Percentiles rank a stretch among this genome's conserved stretches.
phyloP scores from a whole-genome alignment of 2,113 vertebrate species.

The Chloroceryle aenea region DNA sequence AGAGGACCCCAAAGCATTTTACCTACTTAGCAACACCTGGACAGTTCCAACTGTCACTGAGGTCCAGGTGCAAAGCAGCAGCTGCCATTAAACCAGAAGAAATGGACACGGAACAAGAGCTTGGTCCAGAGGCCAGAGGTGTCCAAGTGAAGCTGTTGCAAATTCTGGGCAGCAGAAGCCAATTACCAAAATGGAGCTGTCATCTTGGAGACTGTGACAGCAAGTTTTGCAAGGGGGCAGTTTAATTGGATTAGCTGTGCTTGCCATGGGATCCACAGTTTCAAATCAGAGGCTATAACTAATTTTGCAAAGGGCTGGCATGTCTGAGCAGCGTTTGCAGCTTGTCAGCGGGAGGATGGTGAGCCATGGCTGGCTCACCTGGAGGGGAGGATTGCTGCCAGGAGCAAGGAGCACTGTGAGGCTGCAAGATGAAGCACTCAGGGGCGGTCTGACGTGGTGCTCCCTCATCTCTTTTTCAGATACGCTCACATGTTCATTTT shows the following conservation, averaged over 20 bases:
- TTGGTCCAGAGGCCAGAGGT: neutral
- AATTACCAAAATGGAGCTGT: neutral
- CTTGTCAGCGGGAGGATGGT: neutral
- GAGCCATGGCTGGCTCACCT: neutral
- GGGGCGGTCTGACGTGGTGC: neutral
- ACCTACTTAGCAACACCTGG: neutral
- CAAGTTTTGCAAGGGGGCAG: neutral
- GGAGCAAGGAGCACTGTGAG: neutral
- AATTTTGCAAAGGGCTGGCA: neutral
- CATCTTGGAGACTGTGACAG: neutral
- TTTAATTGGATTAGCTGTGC: neutral
- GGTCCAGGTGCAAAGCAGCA: neutral
- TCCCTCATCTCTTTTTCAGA: constrained; percentile 76
- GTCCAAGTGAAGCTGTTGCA: neutral
- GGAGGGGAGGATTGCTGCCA: neutral
- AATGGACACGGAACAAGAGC: neutral
- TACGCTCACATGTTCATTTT: constrained; percentile 89
- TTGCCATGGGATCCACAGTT: neutral
- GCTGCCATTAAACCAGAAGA: neutral
- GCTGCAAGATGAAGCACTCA: neutral
- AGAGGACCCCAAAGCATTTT: neutral
- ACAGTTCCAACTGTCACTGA: neutral
- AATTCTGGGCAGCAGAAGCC: neutral
- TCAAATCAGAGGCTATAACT: neutral
- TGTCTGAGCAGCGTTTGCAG: neutral